Evolutionary conservation across 2,888 invertebrate genomes (phyloP).

Genomic region (Eupsilia transversa): DNA sequence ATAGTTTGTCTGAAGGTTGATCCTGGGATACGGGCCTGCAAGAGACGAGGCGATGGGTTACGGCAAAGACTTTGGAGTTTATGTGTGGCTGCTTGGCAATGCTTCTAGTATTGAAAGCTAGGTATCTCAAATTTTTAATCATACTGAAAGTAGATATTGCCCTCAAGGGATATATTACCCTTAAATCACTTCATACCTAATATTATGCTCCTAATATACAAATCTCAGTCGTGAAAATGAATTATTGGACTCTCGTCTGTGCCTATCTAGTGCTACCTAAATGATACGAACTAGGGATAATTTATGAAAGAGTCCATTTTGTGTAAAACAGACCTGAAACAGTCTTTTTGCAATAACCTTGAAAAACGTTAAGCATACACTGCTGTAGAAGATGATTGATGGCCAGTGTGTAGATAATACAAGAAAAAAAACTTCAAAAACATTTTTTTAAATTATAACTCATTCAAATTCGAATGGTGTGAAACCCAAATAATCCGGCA

Average conservation of each 20-base stretch:
- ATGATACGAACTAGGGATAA: not conserved
- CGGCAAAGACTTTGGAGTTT: not conserved
- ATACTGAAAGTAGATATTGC: not conserved
- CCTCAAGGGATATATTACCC: not conserved
- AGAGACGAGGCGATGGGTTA: not conserved
- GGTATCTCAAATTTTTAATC: not conserved
- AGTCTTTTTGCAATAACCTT: too few relatives aligned
- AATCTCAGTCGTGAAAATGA: not conserved
- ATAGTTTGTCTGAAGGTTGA: not conserved
- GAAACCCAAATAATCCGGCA: slow-evolving; percentile 51
- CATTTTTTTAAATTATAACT: slow-evolving; percentile 15
- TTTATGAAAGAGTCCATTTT: not conserved
- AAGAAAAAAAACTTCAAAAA: not conserved
- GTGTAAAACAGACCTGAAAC: not conserved
- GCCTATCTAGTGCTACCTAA: not conserved
- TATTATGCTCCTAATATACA: not conserved
- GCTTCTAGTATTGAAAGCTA: not conserved
- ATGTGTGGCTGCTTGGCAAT: not conserved
- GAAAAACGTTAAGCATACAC: not conserved
- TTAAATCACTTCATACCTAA: not conserved
- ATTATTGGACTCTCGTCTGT: not conserved
- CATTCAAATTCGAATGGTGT: slow-evolving; percentile 45
- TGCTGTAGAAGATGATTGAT: not conserved
- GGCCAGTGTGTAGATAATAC: not conserved
- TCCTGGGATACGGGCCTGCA: not conserved